Base-by-base conservation (phyloP, 1,140 invertebrate genomes). In the Rhyzopertha dominica region DNA sequence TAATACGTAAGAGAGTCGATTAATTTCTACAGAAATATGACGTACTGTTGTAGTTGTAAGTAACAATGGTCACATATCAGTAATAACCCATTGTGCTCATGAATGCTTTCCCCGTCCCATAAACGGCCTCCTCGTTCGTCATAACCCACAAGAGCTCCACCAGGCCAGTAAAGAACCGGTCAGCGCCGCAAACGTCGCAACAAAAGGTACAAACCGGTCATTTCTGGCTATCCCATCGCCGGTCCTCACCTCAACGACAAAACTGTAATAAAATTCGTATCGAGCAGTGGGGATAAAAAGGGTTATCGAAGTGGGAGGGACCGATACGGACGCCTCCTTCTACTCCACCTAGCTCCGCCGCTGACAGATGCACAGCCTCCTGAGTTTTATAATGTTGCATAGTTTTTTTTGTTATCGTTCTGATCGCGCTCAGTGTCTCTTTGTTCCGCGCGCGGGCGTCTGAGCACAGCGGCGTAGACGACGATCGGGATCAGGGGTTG, bases 221-320 rank as follows among this genome's bases (percentile, higher is more conserved):
- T 40, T 40, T 23, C 38, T 23, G 24, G 38, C n/a, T n/a, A n/a
- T n/a, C n/a, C n/a, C n/a, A n/a, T n/a, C n/a, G n/a, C n/a, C n/a
- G n/a, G n/a, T n/a, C n/a, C n/a, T n/a, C 29, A 40, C 17, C 23
- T 40, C 17, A 28, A 47, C 32, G 32, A 54, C 47, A 51, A 56
- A 54, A 56, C 54, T 53, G 54, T 54, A 56, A 56, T 56, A 57
- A 57, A 57, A 57, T 57, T 54, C 44, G 46, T 56, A 53, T 54
- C 41, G 53, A 34, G 46, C 46, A 30, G 48, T 39, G 31, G 45
- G 47, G 39, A 47, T 46, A 49, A 58, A 58, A 58, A 58, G 56
- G 56, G 56, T 58, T 54, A 54, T 51, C 54, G 56, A 53, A 50
- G 56, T 56, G 47, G 56, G 56, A 53, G 53, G 47, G 24, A 44